These are phyloP conservation scores for western clawed frog (Xenopus tropicalis) DNA, from an alignment of 2,113 vertebrate genomes.

Conservation along the genomic window DNA sequence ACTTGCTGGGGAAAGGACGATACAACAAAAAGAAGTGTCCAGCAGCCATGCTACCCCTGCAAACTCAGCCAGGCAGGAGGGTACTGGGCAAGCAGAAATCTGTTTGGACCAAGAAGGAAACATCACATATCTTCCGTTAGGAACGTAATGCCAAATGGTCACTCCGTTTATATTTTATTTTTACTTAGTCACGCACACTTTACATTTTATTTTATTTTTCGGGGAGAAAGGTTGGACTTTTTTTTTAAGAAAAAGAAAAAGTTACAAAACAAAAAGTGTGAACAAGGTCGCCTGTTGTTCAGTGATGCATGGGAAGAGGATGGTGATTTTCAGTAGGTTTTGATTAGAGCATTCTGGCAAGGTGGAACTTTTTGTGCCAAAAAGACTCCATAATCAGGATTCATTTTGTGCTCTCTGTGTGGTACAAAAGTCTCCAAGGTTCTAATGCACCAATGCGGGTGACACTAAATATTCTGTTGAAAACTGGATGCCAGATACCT, in stretches of 20 bases:
- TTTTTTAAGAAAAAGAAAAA: slow-evolving; percentile 10
- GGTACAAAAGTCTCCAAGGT: neutral
- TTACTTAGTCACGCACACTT: slow-evolving; percentile 32
- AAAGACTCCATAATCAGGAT: neutral
- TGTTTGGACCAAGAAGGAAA: slow-evolving; percentile 52
- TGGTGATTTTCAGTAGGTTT: slow-evolving; percentile 2
- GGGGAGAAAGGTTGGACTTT: slow-evolving; percentile 2
- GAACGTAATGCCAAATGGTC: slow-evolving; percentile 49
- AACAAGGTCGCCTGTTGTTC: slow-evolving; percentile 6
- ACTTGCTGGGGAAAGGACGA: slow-evolving; percentile 29
- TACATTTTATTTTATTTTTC: slow-evolving; percentile 30
- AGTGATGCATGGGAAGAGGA: slow-evolving; percentile 17
- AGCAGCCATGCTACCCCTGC: rapidly evolving
- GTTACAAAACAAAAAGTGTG: slow-evolving; percentile 8
- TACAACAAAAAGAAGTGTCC: rapidly evolving
- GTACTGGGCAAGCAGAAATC: slow-evolving; percentile 21
- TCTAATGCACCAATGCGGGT: too few species aligned
- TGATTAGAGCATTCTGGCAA: neutral
- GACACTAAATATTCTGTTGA: too few species aligned
- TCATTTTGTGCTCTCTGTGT: slow-evolving; percentile 1
- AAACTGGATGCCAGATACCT: too few species aligned
- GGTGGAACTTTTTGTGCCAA: slow-evolving; percentile 5
- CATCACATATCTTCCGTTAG: slow-evolving; percentile 48
- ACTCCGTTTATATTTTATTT: slow-evolving; percentile 23
- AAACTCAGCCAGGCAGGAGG: neutral